Evolutionary conservation across 2,113 vertebrate species (phyloP).

Genomic region (Epinephelus cyanopodus): DNA sequence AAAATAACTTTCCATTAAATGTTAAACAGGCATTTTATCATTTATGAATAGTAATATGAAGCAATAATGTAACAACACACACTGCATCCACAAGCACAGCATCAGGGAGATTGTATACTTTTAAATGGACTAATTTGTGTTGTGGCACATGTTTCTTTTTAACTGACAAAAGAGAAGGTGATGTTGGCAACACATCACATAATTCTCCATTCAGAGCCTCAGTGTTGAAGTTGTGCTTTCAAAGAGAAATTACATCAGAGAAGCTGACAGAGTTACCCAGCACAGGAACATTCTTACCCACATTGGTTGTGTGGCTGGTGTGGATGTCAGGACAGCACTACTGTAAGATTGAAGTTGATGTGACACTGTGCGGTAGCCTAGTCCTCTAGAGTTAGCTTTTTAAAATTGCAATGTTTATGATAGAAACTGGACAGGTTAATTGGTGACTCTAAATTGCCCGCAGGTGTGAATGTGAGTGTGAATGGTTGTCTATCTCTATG

Average conservation of each 20-base stretch:
- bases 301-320: conserved; percentile 16
- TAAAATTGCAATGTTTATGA: neutral
- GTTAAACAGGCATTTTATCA: conserved; percentile 8
- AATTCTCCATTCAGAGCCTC: conserved; percentile 37
- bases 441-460: too few relatives aligned
- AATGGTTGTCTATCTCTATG: too few relatives aligned
- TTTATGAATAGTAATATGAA: neutral
- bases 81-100: neutral
- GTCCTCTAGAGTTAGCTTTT: neutral
- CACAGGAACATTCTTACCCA: conserved; percentile 3
- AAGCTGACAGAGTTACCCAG: conserved; percentile 28
- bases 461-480: too few relatives aligned
- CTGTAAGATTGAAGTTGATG: conserved; percentile 2
- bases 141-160: conserved; percentile 12
- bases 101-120: conserved; percentile 5
- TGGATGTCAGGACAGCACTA: conserved; percentile 11
- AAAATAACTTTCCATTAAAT: conserved; percentile 6
- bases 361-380: neutral
- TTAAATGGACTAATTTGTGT: neutral
- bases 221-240: conserved; percentile 39
- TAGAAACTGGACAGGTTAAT: too few relatives aligned
- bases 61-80: neutral
- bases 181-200: conserved; percentile 46
- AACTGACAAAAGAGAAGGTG: conserved; percentile 3
- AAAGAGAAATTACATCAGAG: conserved; percentile 53